phyloP scores from a whole-genome alignment of 2,113 vertebrate species.

The Solenodon paradoxus region DNA sequence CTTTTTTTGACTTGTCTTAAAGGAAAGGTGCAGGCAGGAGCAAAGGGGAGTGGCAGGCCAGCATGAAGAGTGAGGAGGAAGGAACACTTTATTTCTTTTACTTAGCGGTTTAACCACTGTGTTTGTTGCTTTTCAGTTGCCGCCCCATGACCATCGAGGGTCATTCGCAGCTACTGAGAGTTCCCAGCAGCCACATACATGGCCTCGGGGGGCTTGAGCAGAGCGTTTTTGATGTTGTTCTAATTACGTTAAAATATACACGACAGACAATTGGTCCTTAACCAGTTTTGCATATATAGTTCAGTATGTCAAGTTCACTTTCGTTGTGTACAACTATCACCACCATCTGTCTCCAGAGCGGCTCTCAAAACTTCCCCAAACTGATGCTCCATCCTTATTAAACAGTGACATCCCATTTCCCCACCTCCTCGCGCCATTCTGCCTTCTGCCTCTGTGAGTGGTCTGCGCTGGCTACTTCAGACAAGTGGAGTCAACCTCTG shows the following conservation, averaged over 20 bases:
- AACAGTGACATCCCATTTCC: not conserved
- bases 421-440: not conserved
- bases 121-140: too few relatives aligned
- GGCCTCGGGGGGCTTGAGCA: not conserved
- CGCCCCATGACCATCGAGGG: not conserved
- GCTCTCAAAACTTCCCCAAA: not conserved
- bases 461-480: not conserved
- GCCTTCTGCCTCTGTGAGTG: not conserved
- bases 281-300: not conserved
- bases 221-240: not conserved
- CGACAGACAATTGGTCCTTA: not conserved
- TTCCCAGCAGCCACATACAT: not conserved
- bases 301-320: not conserved
- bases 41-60: too few relatives aligned
- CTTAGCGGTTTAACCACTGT: too few relatives aligned
- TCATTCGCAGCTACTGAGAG: too few relatives aligned
- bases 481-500: not conserved
- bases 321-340: not conserved
- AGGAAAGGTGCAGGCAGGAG: too few relatives aligned
- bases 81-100: too few relatives aligned
- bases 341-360: not conserved
- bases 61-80: too few relatives aligned
- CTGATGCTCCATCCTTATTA: not conserved
- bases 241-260: not conserved
- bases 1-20: too few relatives aligned